Evolutionary conservation across 2,888 invertebrate species (phyloP).

Genomic region (Camponotus fellah): DNA sequence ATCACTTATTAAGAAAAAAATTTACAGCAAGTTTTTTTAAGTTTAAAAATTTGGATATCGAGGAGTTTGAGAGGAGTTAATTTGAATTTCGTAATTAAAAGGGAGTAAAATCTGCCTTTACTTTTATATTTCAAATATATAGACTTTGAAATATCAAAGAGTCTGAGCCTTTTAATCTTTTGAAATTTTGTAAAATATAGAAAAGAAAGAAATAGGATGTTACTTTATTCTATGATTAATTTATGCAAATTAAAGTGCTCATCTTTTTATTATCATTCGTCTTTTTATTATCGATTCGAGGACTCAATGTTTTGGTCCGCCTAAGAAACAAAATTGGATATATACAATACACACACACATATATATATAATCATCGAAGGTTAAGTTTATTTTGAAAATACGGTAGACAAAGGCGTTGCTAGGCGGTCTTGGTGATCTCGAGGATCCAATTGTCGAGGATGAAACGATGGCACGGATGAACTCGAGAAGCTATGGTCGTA

Average conservation of each 20-base stretch:
- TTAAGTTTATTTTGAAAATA: conserved; percentile 21
- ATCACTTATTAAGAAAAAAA: neutral
- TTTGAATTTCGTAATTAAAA: neutral
- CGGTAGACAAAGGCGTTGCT: neutral
- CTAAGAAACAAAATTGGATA: neutral
- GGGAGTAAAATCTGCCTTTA: neutral
- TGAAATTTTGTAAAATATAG: neutral
- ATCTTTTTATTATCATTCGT: no score
- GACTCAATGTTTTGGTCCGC: neutral
- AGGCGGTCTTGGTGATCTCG: neutral
- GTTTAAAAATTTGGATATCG: neutral
- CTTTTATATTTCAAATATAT: neutral
- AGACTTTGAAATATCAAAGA: neutral
- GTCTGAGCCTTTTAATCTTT: no score
- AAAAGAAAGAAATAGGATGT: neutral
- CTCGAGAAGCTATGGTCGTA: conserved; percentile 30
- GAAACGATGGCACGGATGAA: conserved; percentile 17
- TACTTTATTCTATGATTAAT: conserved; percentile 6
- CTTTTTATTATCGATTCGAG: neutral
- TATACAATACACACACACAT: no score
- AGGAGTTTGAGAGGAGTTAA: neutral
- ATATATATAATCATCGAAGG: neutral
- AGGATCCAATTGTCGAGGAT: conserved; percentile 8
- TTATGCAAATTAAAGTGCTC: conserved; percentile 6
- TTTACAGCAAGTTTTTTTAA: neutral